Evolutionary conservation across 2,888 invertebrate species (phyloP).

Genomic region (Zootermopsis nevadensis): DNA sequence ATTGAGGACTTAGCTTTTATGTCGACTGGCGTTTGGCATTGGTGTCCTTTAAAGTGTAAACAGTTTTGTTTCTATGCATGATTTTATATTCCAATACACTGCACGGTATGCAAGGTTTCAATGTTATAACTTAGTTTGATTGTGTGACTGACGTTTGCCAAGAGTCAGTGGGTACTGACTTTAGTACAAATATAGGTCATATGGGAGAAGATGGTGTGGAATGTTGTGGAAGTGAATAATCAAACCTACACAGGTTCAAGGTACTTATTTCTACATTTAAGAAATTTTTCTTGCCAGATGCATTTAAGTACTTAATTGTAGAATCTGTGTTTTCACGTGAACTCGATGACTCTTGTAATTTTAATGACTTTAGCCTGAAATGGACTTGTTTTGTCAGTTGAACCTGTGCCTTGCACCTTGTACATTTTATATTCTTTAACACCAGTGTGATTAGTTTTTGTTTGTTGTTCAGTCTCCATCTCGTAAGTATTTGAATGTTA

Average conservation of each 20-base stretch:
- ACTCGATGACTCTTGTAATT: neutral
- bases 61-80: too few species aligned
- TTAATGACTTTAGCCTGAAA: neutral
- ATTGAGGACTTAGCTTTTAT: too few species aligned
- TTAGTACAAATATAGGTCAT: slow-evolving; percentile 43
- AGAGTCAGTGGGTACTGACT: slow-evolving; percentile 42
- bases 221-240: neutral
- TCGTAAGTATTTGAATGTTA: neutral
- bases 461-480: slow-evolving; percentile 12
- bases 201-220: slow-evolving; percentile 7
- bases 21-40: too few species aligned
- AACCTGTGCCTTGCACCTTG: slow-evolving; percentile 16
- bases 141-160: slow-evolving; percentile 42
- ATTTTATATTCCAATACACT: too few species aligned
- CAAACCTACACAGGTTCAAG: neutral
- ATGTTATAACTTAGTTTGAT: slow-evolving; percentile 7
- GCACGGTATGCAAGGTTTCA: too few species aligned
- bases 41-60: too few species aligned
- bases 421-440: neutral
- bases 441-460: neutral
- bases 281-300: neutral
- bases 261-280: neutral
- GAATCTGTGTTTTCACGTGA: slow-evolving; percentile 1
- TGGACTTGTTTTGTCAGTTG: neutral
- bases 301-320: neutral